Base-by-base conservation (phyloP, 1,140 invertebrate species). In the Zaprionus tsacasi region DNA sequence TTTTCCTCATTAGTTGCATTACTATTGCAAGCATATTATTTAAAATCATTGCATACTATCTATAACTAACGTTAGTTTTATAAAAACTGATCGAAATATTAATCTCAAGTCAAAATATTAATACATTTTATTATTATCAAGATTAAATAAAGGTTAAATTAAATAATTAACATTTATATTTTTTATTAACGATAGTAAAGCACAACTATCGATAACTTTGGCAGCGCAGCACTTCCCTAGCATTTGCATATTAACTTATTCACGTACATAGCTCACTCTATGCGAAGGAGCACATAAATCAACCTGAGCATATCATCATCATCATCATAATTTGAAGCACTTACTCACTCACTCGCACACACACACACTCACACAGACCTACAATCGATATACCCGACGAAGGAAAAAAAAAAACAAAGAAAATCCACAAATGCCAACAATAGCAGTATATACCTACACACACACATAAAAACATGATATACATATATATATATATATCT, bases 281-380 rank as follows among this genome's bases (percentile, higher is more conserved):
- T 45, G 43, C 2, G 21, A 21, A 21, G 21, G 21, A 21, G 40
- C 35, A 38, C 67, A 75, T 75, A 70, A 75, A 75, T 75, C 72
- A 70, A 64, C 35, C 72, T 70, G 67, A 58, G 67, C 52, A 70
- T 45, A 70, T 64, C 59, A 75, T 74, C 72, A 74, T 70, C 59
- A 70, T 75, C 67, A 75, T 75, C 67, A 75, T 70, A 70, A 75
- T 65, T 70, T 75, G 60, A 65, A 59, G 67, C 72, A n/a, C 59
- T 52, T 67, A 11, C 58, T 52, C 45, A 38, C 52, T 15, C 17
- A 40, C 58, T 45, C n/a, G n/a, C 40, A 15, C n/a, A 45, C 40
- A 45, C n/a, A 7, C 40, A 15, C n/a, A 45, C 40, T 7, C 7
- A 70, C 35, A 35, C 1, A 33, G n/a, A 70, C 43, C 57, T 17